phyloP scores from a whole-genome alignment of 1,140 invertebrate genomes.

The Ooceraea biroi region DNA sequence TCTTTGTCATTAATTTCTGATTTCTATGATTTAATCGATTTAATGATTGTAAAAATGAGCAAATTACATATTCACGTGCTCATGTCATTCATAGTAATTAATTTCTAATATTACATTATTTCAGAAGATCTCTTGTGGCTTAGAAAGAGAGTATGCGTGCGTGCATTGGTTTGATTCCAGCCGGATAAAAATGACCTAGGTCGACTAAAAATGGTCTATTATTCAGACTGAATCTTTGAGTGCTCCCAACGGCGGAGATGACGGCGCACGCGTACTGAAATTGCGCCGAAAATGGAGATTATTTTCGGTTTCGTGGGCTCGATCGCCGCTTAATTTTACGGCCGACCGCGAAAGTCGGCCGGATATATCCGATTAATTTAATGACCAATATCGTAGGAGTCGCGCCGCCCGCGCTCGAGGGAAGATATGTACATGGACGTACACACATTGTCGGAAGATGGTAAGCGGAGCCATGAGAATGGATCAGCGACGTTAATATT shows the following conservation, averaged over 20 bases:
- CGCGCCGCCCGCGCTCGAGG: slow-evolving; percentile 32
- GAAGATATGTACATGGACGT: slow-evolving; percentile 41
- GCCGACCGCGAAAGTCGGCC: slow-evolving; percentile 58
- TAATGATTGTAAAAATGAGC: background rate
- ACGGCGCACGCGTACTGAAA: background rate
- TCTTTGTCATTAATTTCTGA: background rate
- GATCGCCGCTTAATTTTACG: slow-evolving; percentile 61
- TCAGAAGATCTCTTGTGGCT: too few relatives aligned
- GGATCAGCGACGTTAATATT: slow-evolving; percentile 53
- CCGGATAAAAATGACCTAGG: background rate
- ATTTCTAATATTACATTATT: background rate
- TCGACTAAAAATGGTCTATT: background rate
- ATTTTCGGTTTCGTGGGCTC: slow-evolving; percentile 36
- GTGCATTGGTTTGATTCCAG: background rate
- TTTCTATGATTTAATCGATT: background rate
- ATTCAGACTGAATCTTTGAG: background rate
- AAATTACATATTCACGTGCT: background rate
- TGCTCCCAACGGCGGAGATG: background rate
- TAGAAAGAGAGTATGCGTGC: too few relatives aligned
- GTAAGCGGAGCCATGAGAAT: slow-evolving; percentile 40
- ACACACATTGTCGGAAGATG: slow-evolving; percentile 28
- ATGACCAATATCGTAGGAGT: slow-evolving; percentile 57
- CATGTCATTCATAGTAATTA: background rate
- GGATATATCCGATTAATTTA: slow-evolving; percentile 65
- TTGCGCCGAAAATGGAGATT: slow-evolving; percentile 33